Conservation (phyloP, 2,113 vertebrate genomes). For the Neogobius melanostomus region DNA sequence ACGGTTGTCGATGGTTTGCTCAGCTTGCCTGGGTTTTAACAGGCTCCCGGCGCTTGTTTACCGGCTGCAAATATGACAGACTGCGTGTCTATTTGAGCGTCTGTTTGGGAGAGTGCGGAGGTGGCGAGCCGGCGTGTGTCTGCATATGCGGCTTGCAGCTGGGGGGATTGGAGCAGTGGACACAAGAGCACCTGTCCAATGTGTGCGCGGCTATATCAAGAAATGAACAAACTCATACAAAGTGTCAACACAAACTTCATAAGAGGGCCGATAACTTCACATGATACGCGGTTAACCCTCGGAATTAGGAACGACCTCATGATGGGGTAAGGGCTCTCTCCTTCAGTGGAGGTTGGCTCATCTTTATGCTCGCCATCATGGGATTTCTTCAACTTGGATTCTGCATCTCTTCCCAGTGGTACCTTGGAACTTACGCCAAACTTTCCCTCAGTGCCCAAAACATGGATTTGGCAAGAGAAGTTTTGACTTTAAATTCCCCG, state of each 20-base stretch:
- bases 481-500: too few relatives aligned
- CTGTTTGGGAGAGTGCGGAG: conserved; percentile 63
- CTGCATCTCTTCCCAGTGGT: too few relatives aligned
- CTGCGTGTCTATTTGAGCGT: conserved; percentile 74
- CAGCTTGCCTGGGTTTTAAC: conserved; percentile 74
- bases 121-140: conserved; percentile 30
- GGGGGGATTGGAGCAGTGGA: conserved; percentile 37
- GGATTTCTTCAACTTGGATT: too few relatives aligned
- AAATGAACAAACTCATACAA: conserved; percentile 15
- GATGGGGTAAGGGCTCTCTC: neutral
- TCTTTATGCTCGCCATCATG: too few relatives aligned
- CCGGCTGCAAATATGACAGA: conserved; percentile 75
- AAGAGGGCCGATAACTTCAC: conserved; percentile 1
- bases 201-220: conserved; percentile 24
- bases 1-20: conserved; percentile 69
- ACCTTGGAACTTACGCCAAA: too few relatives aligned
- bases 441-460: too few relatives aligned
- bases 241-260: conserved; percentile 22
- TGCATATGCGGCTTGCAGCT: conserved; percentile 35
- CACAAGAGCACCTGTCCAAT: conserved; percentile 41
- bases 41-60: conserved; percentile 69
- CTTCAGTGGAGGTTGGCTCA: too few relatives aligned
- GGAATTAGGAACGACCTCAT: neutral
- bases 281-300: neutral
- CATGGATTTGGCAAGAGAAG: too few relatives aligned